Evolutionary conservation across 2,888 invertebrate species (phyloP).

Genomic region (Leptopilina drosophilae): DNA sequence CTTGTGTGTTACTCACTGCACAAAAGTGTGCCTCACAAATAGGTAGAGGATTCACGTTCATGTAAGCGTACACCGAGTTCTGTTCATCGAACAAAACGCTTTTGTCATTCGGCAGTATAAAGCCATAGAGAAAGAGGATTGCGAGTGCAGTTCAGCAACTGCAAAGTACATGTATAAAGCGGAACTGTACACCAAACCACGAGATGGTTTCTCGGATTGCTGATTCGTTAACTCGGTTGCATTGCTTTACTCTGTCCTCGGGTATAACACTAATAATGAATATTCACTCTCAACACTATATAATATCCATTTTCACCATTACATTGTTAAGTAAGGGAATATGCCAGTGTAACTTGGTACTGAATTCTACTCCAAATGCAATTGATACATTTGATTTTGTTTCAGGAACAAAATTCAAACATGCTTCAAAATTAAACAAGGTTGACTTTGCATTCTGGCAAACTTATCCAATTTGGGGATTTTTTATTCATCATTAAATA

Average conservation of each 20-base stretch:
- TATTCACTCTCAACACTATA: not conserved
- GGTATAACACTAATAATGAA: slow-evolving; percentile 26
- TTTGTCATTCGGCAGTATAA: slow-evolving; percentile 58
- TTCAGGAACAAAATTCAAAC: too few species aligned
- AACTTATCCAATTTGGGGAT: too few species aligned
- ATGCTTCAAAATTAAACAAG: too few species aligned
- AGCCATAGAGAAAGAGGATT: slow-evolving; percentile 53
- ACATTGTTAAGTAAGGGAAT: too few species aligned
- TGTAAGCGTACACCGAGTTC: slow-evolving; percentile 42
- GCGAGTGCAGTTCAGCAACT: slow-evolving; percentile 65
- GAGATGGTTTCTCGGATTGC: slow-evolving; percentile 41
- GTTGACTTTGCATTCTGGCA: too few species aligned
- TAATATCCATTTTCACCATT: too few species aligned
- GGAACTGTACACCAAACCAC: slow-evolving; percentile 65
- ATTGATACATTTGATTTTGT: too few species aligned
- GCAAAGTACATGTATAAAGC: slow-evolving; percentile 65
- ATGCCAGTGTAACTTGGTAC: not conserved
- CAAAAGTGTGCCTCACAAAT: slow-evolving; percentile 47
- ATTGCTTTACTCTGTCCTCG: slow-evolving; percentile 12
- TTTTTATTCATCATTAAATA: too few species aligned
- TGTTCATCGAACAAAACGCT: slow-evolving; percentile 60
- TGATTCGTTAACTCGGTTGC: slow-evolving; percentile 32
- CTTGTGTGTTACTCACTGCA: slow-evolving; percentile 51
- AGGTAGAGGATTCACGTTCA: slow-evolving; percentile 41
- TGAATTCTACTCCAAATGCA: not conserved